These are phyloP conservation scores for Apocrypta bakeri DNA, from an alignment of 1,140 invertebrate genomes.

Conservation along the genomic window DNA sequence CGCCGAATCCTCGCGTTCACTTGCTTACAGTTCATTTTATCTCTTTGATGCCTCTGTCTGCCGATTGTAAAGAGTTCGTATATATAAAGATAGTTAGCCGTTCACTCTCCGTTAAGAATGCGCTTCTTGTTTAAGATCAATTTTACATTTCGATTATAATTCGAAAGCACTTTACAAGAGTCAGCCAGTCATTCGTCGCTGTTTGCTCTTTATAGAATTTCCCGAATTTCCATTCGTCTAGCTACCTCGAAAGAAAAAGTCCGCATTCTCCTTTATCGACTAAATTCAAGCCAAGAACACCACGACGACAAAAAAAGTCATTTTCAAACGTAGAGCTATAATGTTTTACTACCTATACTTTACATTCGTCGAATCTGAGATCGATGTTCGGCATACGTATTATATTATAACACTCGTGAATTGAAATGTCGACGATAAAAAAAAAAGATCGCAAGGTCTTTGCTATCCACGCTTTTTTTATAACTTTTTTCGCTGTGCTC, in stretches of 20 bases:
- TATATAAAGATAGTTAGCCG: constrained; percentile 12
- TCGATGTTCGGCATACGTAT: background rate
- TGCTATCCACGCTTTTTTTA: no score
- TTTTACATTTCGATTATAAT: constrained; percentile 37
- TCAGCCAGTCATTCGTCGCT: background rate
- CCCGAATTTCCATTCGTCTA: no score
- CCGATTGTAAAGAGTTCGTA: background rate
- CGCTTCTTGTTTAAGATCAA: constrained; percentile 45
- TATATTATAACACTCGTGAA: no score
- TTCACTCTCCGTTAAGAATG: constrained; percentile 50
- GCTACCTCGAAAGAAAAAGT: background rate
- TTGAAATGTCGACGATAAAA: no score
- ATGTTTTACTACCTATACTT: background rate
- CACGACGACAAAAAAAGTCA: no score
- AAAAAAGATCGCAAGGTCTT: no score
- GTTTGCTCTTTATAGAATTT: background rate
- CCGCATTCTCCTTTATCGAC: background rate
- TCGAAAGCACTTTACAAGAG: constrained; percentile 17
- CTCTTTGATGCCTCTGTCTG: no score
- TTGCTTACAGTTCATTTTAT: no score
- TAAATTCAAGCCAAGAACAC: background rate
- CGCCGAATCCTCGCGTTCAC: background rate
- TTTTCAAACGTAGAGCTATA: no score
- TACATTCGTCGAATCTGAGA: background rate
- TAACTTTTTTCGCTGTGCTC: background rate